Conservation (phyloP, 2,113 vertebrate species). For the Platichthys flesus region DNA sequence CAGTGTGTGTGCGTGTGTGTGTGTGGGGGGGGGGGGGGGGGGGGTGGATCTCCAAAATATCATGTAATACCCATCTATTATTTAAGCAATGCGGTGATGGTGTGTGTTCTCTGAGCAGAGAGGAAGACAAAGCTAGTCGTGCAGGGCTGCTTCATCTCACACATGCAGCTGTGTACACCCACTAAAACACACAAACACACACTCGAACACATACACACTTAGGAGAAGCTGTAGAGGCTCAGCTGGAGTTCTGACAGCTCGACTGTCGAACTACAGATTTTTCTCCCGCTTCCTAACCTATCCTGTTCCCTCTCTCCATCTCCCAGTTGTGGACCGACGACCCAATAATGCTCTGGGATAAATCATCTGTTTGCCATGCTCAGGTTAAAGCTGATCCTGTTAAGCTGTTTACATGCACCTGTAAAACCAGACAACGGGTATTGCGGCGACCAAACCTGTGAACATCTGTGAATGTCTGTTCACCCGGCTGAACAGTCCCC, state of each 20-base stretch:
- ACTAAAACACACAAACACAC: constrained; percentile 28
- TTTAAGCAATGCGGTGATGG: constrained; percentile 47
- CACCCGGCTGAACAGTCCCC: background rate
- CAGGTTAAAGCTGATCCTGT: constrained; percentile 27
- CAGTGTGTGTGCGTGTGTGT: background rate
- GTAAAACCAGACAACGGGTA: constrained; percentile 37
- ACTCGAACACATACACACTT: background rate
- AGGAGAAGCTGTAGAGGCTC: constrained; percentile 40
- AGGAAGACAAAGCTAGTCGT: constrained; percentile 36
- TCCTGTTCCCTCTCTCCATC: constrained; percentile 1
- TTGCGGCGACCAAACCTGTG: constrained; percentile 19
- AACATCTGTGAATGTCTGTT: constrained; percentile 37
- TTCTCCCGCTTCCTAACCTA: constrained; percentile 9
- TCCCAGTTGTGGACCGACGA: constrained; percentile 50
- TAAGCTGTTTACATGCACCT: constrained; percentile 60
- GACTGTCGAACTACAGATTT: constrained; percentile 64
- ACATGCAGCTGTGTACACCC: constrained; percentile 50
- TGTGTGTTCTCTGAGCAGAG: constrained; percentile 41
- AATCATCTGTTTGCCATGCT: constrained; percentile 57
- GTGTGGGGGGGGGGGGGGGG: too few species aligned
- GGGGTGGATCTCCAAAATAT: constrained; percentile 33
- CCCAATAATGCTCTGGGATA: constrained; percentile 19
- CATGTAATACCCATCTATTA: constrained; percentile 52
- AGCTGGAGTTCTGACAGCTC: constrained; percentile 64
- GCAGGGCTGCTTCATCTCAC: constrained; percentile 44